These are phyloP conservation scores for Scleropages formosus DNA, from an alignment of 2,797 vertebrate species.

Conservation along the genomic window DNA sequence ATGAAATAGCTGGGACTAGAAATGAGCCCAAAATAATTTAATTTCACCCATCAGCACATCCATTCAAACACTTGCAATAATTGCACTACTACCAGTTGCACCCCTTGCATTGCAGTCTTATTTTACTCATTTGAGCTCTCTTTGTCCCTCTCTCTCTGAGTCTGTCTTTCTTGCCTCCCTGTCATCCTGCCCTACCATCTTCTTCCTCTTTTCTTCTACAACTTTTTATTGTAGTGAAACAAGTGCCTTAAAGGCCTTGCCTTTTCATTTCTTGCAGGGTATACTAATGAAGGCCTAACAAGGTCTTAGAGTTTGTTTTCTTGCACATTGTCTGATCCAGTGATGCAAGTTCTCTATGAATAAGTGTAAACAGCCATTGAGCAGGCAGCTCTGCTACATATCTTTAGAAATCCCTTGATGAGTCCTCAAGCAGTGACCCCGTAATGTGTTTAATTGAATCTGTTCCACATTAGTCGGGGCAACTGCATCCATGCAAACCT, in stretches of 20 bases:
- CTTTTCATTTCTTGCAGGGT: not conserved
- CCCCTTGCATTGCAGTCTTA: not conserved
- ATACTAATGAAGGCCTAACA: not conserved
- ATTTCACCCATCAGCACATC: conserved; percentile 1
- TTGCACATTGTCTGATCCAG: not conserved
- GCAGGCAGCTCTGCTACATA: not conserved
- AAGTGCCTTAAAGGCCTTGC: not conserved
- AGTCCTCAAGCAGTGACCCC: not conserved
- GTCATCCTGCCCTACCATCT: not conserved
- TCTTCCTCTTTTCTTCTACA: not conserved
- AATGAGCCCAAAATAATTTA: conserved; percentile 3
- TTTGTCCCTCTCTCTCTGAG: not conserved
- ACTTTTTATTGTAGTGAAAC: not conserved
- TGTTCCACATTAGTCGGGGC: not conserved
- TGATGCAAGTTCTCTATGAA: not conserved
- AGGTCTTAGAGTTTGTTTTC: not conserved
- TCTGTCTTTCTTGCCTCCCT: not conserved
- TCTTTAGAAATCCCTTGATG: not conserved
- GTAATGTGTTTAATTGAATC: conserved; percentile 10
- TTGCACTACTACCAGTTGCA: not conserved
- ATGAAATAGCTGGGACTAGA: not conserved
- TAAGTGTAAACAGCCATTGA: not conserved
- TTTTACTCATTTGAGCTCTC: not conserved
- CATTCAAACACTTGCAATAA: not conserved
- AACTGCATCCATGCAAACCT: not conserved